These are phyloP conservation scores for Struthio camelus DNA, from an alignment of 2,113 vertebrate genomes.

Conservation along the genomic window DNA sequence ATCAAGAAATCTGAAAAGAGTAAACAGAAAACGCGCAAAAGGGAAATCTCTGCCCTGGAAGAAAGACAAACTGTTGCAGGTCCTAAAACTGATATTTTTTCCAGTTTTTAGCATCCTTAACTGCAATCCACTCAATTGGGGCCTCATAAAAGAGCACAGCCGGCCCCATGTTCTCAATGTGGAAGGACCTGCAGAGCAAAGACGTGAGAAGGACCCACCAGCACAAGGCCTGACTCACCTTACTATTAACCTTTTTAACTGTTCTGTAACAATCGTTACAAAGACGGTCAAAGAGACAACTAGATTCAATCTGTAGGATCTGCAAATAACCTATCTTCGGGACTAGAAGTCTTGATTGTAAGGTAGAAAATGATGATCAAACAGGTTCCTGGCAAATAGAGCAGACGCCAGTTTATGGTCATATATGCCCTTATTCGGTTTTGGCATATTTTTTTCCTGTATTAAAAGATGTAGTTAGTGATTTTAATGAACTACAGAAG, in stretches of 20 bases:
- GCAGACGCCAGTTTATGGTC: too few relatives aligned
- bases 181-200: not conserved
- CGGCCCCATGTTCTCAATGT: not conserved
- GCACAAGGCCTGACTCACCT: not conserved
- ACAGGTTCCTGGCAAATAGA: too few relatives aligned
- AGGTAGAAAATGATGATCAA: too few relatives aligned
- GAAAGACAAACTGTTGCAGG: not conserved
- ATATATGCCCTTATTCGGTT: too few relatives aligned
- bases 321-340: too few relatives aligned
- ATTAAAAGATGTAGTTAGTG: too few relatives aligned
- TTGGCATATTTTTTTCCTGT: too few relatives aligned
- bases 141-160: not conserved
- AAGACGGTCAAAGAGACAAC: not conserved
- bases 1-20: not conserved
- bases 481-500: too few relatives aligned
- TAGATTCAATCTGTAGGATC: too few relatives aligned
- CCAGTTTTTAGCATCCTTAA: not conserved
- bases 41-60: not conserved
- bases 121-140: not conserved
- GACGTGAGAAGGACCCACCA: not conserved
- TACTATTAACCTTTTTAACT: not conserved
- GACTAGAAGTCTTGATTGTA: too few relatives aligned
- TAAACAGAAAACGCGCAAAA: not conserved
- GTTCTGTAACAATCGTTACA: not conserved
- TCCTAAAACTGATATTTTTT: not conserved